phyloP scores from a whole-genome alignment of 2,888 invertebrate genomes.

The Eupithecia insigniata region DNA sequence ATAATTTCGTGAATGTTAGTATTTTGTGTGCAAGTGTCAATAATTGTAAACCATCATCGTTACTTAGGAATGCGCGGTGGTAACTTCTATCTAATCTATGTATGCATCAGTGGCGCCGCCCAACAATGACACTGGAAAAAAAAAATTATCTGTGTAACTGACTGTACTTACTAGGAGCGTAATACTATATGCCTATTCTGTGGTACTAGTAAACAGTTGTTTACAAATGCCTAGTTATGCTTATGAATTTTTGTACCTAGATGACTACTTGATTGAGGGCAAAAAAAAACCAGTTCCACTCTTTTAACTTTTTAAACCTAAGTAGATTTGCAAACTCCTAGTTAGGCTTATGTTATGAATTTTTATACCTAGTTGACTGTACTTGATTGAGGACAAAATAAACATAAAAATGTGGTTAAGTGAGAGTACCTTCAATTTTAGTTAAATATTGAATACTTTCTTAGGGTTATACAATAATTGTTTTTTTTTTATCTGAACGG shows the following conservation, averaged over 20 bases:
- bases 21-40: slow-evolving; percentile 8
- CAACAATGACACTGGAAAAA: neutral
- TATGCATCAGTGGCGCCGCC: slow-evolving; percentile 9
- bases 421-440: neutral
- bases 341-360: no score
- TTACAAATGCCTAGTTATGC: neutral
- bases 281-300: no score
- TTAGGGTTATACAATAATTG: neutral
- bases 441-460: neutral
- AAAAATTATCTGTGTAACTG: neutral
- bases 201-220: neutral
- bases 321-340: no score
- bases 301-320: no score
- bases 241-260: neutral
- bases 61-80: slow-evolving; percentile 10
- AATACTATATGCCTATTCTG: no score
- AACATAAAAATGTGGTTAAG: neutral
- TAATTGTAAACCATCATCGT: neutral
- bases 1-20: neutral
- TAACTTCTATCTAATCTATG: slow-evolving; percentile 13
- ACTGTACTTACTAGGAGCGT: no score
- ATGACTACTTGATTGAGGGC: neutral
- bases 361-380: neutral
- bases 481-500: neutral
- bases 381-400: neutral